These are phyloP conservation scores for Cyanistes caeruleus DNA, from an alignment of 2,113 vertebrate genomes.

Conservation along the genomic window DNA sequence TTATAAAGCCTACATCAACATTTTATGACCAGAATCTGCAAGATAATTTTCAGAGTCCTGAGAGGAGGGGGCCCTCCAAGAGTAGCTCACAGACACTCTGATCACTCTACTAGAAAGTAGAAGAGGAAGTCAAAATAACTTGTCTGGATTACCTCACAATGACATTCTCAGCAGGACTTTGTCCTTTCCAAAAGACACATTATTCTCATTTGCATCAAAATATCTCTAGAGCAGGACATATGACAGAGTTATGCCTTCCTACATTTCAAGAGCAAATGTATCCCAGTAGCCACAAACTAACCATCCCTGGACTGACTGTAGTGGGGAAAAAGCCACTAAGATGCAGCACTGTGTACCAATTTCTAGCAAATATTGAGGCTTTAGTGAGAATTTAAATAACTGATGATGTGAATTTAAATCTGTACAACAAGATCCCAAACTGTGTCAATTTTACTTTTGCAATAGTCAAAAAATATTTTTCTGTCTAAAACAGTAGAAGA, in stretches of 20 bases:
- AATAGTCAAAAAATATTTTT: not conserved
- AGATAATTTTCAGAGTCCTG: not conserved
- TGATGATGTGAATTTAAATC: not conserved
- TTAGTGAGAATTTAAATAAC: not conserved
- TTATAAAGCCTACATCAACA: not conserved
- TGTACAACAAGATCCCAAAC: not conserved
- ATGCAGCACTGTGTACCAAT: not conserved
- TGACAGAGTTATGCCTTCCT: not conserved
- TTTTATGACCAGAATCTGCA: not conserved
- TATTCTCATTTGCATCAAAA: not conserved
- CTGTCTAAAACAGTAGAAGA: not conserved
- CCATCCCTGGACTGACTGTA: not conserved
- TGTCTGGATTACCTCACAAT: not conserved
- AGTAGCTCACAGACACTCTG: not conserved
- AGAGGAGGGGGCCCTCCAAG: not conserved
- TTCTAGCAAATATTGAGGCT: not conserved
- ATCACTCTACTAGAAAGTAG: not conserved
- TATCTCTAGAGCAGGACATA: not conserved
- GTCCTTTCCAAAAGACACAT: not conserved
- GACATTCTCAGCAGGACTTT: not conserved
- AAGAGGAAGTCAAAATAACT: not conserved
- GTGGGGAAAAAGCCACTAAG: not conserved
- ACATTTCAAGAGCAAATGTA: not conserved
- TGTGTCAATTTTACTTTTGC: not conserved
- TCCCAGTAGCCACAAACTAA: not conserved